Conservation (phyloP, 2,113 vertebrate species). For the Malurus cyaneus region DNA sequence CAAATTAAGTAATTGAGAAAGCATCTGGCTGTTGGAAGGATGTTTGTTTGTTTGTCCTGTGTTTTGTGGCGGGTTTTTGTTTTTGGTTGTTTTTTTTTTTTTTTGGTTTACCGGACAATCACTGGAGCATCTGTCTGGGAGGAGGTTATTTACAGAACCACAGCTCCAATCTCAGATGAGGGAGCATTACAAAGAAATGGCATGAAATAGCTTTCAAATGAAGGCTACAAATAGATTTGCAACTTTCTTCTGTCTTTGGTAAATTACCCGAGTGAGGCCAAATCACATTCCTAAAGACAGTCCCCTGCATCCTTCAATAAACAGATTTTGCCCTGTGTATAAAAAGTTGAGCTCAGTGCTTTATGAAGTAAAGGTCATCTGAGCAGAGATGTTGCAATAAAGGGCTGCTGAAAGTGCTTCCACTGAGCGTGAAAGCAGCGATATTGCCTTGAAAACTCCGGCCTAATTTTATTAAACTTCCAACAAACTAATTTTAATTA, state of each 20-base stretch:
- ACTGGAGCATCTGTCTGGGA: slow-evolving; percentile 20
- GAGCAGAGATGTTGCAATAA: slow-evolving; percentile 32
- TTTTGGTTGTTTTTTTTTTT: not conserved
- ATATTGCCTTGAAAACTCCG: slow-evolving; percentile 53
- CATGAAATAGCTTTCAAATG: slow-evolving; percentile 39
- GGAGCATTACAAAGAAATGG: slow-evolving; percentile 32
- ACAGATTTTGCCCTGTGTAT: slow-evolving; percentile 44
- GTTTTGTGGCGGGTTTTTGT: not conserved
- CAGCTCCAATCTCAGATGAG: not conserved
- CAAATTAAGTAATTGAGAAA: slow-evolving; percentile 72
- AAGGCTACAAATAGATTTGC: slow-evolving; percentile 37
- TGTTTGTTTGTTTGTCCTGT: slow-evolving; percentile 44
- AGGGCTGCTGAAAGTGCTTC: slow-evolving; percentile 48
- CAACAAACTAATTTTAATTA: slow-evolving; percentile 60
- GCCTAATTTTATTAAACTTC: slow-evolving; percentile 54
- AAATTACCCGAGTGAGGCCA: slow-evolving; percentile 54
- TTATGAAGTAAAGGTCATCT: slow-evolving; percentile 66
- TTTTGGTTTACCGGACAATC: slow-evolving; percentile 19
- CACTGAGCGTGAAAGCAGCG: slow-evolving; percentile 28
- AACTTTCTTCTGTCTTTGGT: slow-evolving; percentile 56
- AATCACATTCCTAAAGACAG: slow-evolving; percentile 46
- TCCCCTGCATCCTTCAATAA: slow-evolving; percentile 58
- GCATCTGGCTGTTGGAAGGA: slow-evolving; percentile 62
- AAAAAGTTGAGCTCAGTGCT: slow-evolving; percentile 48
- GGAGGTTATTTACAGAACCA: slow-evolving; percentile 38